Evolutionary conservation across 2,797 vertebrate genomes (phyloP).

Genomic region (Otolemur crassicaudatus): DNA sequence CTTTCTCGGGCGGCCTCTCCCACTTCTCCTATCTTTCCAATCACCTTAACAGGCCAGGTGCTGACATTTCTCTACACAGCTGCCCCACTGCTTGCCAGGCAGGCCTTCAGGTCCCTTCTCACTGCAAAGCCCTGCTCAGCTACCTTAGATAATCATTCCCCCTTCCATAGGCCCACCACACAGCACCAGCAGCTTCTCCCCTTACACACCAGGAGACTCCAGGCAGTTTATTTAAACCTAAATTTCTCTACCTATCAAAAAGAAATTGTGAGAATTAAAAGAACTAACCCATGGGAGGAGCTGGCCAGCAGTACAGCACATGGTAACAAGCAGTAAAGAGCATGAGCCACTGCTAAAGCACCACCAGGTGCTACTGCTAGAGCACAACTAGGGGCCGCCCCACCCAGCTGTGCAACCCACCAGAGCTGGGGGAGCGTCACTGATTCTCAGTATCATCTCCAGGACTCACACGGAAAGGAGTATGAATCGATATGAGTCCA

Average conservation of each 20-base stretch:
- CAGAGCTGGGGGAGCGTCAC: background rate
- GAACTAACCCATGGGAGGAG: background rate
- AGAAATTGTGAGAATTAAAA: background rate
- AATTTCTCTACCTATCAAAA: background rate
- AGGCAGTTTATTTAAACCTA: background rate
- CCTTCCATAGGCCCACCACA: background rate
- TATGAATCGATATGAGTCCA: background rate
- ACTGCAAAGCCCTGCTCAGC: background rate
- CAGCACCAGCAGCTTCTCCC: background rate
- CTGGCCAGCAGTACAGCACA: background rate
- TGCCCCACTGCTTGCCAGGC: background rate
- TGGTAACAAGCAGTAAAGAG: background rate
- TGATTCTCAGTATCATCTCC: too few relatives aligned
- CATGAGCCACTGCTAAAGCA: background rate
- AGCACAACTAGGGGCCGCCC: background rate
- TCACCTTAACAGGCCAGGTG: background rate
- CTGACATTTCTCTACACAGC: background rate
- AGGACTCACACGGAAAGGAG: background rate
- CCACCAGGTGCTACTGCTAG: background rate
- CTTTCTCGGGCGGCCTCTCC: background rate
- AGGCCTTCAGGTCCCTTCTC: background rate
- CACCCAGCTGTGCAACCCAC: background rate
- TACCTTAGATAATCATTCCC: background rate
- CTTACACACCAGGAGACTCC: background rate
- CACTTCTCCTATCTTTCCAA: background rate